Conservation (phyloP, 1,140 invertebrate genomes). For the Dinothrombium tinctorium region DNA sequence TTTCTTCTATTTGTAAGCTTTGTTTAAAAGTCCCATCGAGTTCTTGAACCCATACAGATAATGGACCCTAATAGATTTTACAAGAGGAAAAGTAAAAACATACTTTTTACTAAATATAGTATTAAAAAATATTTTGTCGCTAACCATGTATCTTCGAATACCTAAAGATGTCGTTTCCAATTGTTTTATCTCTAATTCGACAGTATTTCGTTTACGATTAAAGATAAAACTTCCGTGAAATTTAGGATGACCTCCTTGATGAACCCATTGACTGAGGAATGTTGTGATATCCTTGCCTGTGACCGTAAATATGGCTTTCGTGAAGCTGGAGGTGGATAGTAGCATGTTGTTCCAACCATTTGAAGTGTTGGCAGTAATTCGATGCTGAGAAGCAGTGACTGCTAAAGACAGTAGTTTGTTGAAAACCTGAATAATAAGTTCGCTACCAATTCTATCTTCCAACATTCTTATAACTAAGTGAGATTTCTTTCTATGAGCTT, state of each 20-base stretch:
- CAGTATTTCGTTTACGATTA: constrained; percentile 85
- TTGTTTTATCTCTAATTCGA: constrained; percentile 87
- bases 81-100: constrained; percentile 2
- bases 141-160: constrained; percentile 18
- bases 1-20: constrained; percentile 77
- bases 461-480: constrained; percentile 85
- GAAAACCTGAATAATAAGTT: constrained; percentile 77
- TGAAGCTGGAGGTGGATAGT: constrained; percentile 58
- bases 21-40: constrained; percentile 95
- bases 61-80: constrained; percentile 36
- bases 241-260: constrained; percentile 69
- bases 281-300: constrained; percentile 96
- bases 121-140: not conserved
- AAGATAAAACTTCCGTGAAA: constrained; percentile 80
- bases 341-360: constrained; percentile 74
- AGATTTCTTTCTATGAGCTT: constrained; percentile 74
- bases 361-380: constrained; percentile 34
- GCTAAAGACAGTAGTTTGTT: constrained; percentile 90
- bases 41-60: constrained; percentile 82
- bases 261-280: constrained; percentile 93
- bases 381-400: constrained; percentile 59
- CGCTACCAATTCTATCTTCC: constrained; percentile 79
- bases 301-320: constrained; percentile 87
- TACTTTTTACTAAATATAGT: constrained; percentile 1
- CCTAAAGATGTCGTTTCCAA: constrained; percentile 27